phyloP scores from a whole-genome alignment of 2,113 vertebrate genomes.

The Amia ocellicauda region DNA sequence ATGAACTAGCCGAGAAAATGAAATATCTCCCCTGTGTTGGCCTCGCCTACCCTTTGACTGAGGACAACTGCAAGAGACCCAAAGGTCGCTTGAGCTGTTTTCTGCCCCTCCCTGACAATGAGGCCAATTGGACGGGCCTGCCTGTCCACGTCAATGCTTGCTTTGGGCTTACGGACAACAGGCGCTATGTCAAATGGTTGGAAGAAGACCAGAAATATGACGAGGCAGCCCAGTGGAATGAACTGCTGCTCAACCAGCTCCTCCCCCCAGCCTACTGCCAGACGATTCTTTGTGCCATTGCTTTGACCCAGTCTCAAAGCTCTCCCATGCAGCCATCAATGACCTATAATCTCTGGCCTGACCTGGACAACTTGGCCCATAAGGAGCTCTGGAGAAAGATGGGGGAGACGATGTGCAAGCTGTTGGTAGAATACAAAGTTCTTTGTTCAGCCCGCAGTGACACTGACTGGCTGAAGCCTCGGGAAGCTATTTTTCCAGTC shows the following conservation, averaged over 20 bases:
- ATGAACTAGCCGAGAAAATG: slow-evolving; percentile 28
- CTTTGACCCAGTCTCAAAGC: slow-evolving; percentile 2
- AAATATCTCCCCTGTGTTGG: slow-evolving; percentile 42
- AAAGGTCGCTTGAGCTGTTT: slow-evolving; percentile 46
- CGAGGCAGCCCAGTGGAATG: slow-evolving; percentile 47
- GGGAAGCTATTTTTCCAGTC: slow-evolving; percentile 27
- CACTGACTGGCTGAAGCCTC: background rate
- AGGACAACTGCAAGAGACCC: background rate
- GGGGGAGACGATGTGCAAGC: slow-evolving; percentile 24
- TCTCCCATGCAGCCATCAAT: slow-evolving; percentile 12
- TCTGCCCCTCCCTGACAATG: slow-evolving; percentile 52
- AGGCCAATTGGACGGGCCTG: slow-evolving; percentile 39
- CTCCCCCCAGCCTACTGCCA: slow-evolving; percentile 38
- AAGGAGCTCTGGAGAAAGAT: slow-evolving; percentile 29
- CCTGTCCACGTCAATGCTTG: slow-evolving; percentile 43
- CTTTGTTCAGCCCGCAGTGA: slow-evolving; percentile 10
- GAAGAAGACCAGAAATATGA: slow-evolving; percentile 32
- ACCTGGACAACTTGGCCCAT: background rate
- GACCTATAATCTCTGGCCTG: slow-evolving; percentile 46
- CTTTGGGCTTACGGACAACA: slow-evolving; percentile 50
- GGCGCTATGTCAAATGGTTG: slow-evolving; percentile 47
- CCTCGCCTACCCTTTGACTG: slow-evolving; percentile 40
- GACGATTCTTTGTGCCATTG: background rate
- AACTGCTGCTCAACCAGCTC: slow-evolving; percentile 40
- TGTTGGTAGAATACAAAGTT: slow-evolving; percentile 24